Base-by-base conservation (phyloP, 2,113 vertebrate species). In the Leiothrix lutea region DNA sequence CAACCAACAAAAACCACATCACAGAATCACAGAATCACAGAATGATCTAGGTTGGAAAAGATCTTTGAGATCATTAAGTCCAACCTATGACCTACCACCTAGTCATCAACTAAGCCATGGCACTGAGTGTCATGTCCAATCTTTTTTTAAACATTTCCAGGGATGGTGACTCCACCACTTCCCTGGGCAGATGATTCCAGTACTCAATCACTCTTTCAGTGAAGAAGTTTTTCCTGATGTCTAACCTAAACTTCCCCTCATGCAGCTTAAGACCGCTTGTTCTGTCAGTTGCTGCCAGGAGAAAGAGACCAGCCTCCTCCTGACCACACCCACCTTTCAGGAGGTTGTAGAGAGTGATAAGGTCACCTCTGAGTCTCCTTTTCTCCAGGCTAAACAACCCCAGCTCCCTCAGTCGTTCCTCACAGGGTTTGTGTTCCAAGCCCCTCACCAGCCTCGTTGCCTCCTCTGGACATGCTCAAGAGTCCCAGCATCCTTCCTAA, bases 401-500 rank as follows among this genome's bases (percentile, higher is more conserved):
- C 33, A 66, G 33, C 26, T 54, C 25, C 50, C 15, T 35, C 38
- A 66, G 61, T 1, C 0, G 0, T 20, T 66, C 21, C 20, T 66
- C 25, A 45, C 3, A 44, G 31, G 9, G 5, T 0, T 45, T 65
- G 38, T 66, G 33, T 15, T 66, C 61, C 61, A 11, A 31, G 20
- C 33, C 33, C 38, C 38, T 44, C 75, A 12, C 25, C 33, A 65
- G 48, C 38, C 50, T 79, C 0, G 0, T 20, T 45, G 48, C 38
- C 48, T 54, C 12, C 12, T 54, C 15, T 54, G 25, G 48, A 44
- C 0, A 0, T 0, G 0, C 4, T 79, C 15, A 4, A 44, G 20
- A 0, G 0, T 24, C 33, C 44, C 48, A 44, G 24, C 0, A 1
- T 29, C 25, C 33, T 44, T 35, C 20, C 25, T 13, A 11, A 53